phyloP scores from a whole-genome alignment of 1,140 invertebrate genomes.

The Gyrodactylus salaris region DNA sequence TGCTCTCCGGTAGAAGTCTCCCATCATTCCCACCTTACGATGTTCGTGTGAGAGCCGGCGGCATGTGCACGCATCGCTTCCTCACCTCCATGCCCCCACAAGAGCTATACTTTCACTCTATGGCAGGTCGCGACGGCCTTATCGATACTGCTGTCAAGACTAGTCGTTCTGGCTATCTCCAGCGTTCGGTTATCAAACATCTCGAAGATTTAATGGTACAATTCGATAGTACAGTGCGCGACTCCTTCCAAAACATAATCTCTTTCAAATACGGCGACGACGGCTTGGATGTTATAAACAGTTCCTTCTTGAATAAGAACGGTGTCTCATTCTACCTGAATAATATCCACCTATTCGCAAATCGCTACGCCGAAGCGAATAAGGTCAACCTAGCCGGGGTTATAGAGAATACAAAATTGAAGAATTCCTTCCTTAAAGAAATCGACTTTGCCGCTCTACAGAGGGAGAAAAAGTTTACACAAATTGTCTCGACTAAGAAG shows the following conservation, averaged over 20 bases:
- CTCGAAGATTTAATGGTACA: constrained; percentile 57
- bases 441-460: neutral
- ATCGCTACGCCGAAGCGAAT: neutral
- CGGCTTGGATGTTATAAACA: constrained; percentile 55
- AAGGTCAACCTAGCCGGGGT: neutral
- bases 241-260: constrained; percentile 63
- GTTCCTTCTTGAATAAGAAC: constrained; percentile 42
- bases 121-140: constrained; percentile 73
- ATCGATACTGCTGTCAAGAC: constrained; percentile 45
- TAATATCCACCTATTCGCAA: neutral
- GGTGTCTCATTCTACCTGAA: constrained; percentile 43
- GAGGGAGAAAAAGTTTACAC: neutral
- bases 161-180: constrained; percentile 77
- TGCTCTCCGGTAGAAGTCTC: constrained; percentile 57
- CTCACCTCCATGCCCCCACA: constrained; percentile 82
- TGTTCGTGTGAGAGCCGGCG: constrained; percentile 54
- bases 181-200: constrained; percentile 85
- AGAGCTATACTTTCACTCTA: constrained; percentile 97
- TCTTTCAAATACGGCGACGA: constrained; percentile 72
- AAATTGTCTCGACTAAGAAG: neutral
- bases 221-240: constrained; percentile 72
- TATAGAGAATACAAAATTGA: neutral
- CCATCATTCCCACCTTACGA: constrained; percentile 73
- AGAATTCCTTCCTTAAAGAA: neutral
- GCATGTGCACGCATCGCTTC: constrained; percentile 72